phyloP scores from a whole-genome alignment of 2,888 invertebrate species.

The Metalampra italica region DNA sequence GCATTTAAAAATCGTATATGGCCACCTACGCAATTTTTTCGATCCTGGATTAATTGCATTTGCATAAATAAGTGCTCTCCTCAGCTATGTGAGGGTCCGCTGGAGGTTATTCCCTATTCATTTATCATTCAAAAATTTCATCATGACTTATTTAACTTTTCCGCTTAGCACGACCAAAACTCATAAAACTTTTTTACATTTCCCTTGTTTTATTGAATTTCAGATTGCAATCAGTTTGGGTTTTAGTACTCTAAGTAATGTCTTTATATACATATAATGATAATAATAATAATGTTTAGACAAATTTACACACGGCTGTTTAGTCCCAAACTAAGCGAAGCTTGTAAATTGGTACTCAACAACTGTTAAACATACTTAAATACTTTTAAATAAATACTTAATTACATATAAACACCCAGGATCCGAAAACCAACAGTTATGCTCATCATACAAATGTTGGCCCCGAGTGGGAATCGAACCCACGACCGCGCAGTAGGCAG shows the following conservation, averaged over 20 bases:
- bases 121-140: slow-evolving; percentile 27
- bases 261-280: not conserved
- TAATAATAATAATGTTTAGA: too few species aligned
- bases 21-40: not conserved
- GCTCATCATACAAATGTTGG: too few species aligned
- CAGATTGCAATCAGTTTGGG: slow-evolving; percentile 7
- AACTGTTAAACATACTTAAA: too few species aligned
- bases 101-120: slow-evolving; percentile 12
- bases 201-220: slow-evolving; percentile 16
- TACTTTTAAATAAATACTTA: too few species aligned
- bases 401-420: too few species aligned
- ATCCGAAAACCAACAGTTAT: too few species aligned
- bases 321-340: too few species aligned
- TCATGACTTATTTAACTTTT: slow-evolving; percentile 30
- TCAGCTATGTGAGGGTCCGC: not conserved
- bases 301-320: too few species aligned
- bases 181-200: slow-evolving; percentile 13
- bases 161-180: slow-evolving; percentile 17
- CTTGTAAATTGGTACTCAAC: too few species aligned
- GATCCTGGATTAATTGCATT: not conserved
- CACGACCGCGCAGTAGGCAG: too few species aligned
- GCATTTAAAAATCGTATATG: not conserved
- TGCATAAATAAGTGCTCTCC: not conserved
- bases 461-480: too few species aligned
- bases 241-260: slow-evolving; percentile 2